Evolutionary conservation across 2,888 invertebrate species (phyloP).

Genomic region (Spodoptera picta): DNA sequence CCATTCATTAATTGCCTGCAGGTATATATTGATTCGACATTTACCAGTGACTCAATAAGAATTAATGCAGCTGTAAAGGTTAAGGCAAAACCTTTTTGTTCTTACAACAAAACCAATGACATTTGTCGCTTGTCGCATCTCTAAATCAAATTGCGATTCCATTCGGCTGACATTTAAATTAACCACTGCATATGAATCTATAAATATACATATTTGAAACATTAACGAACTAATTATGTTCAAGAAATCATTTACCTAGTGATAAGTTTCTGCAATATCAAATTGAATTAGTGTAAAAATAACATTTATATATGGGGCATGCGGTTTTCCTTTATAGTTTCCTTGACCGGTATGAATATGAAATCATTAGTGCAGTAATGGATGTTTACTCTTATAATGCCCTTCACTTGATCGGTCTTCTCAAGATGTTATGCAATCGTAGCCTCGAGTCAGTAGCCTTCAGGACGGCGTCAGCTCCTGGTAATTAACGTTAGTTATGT

Average conservation of each 20-base stretch:
- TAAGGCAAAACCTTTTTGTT: conserved; percentile 28
- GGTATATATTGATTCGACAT: conserved; percentile 57
- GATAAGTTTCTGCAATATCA: conserved; percentile 25
- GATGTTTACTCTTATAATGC: conserved; percentile 78
- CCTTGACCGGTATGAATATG: conserved; percentile 86
- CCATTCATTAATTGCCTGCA: conserved; percentile 60
- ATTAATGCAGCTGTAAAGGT: conserved; percentile 39
- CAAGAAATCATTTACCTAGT: neutral
- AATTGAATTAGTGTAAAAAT: conserved; percentile 54
- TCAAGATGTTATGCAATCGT: conserved; percentile 74
- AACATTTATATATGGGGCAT: conserved; percentile 51
- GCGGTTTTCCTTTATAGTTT: conserved; percentile 75
- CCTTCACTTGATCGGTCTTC: conserved; percentile 75
- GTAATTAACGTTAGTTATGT: conserved; percentile 68
- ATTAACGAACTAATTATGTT: conserved; percentile 1
- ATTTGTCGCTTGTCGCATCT: conserved; percentile 53
- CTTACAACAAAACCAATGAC: conserved; percentile 45
- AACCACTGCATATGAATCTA: conserved; percentile 32
- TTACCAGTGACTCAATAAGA: conserved; percentile 48
- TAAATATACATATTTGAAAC: conserved; percentile 22
- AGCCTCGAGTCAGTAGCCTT: conserved; percentile 65
- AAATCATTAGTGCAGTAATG: conserved; percentile 77
- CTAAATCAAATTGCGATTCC: conserved; percentile 39
- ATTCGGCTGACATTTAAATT: conserved; percentile 30
- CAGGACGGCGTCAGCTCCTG: conserved; percentile 63